A percentile compares a stretch with the other conserved stretches of the same genome.
These are phyloP conservation scores for Enteromius afrohamiltoni DNA, from an alignment of 2,797 vertebrate species.

Conservation along the genomic window DNA sequence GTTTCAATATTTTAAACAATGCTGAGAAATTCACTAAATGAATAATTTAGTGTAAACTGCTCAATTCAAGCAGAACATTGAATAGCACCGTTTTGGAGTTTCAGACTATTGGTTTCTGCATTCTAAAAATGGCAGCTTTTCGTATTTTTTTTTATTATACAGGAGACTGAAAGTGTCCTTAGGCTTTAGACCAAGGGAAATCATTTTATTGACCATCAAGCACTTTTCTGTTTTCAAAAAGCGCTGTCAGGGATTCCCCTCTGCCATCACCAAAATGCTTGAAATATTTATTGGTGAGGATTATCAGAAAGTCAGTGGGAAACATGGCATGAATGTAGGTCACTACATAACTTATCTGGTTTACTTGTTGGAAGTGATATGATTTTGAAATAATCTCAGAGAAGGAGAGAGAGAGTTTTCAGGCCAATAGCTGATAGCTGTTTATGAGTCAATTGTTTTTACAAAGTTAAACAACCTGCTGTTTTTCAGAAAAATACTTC, in stretches of 20 bases:
- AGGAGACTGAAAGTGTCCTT: not conserved
- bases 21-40: not conserved
- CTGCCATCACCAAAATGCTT: not conserved
- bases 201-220: not conserved
- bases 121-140: not conserved
- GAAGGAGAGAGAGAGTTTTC: not conserved
- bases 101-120: not conserved
- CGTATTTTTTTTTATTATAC: not conserved
- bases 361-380: not conserved
- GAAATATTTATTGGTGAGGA: constrained; percentile 10
- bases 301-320: not conserved
- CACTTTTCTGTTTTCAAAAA: not conserved
- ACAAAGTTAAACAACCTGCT: not conserved
- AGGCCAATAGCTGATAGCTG: no score
- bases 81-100: not conserved
- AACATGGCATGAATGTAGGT: not conserved
- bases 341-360: not conserved
- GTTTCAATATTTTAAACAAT: not conserved
- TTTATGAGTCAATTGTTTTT: not conserved
- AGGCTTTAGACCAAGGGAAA: not conserved
- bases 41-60: not conserved
- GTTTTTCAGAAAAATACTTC: not conserved
- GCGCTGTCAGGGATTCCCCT: not conserved
- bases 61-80: not conserved
- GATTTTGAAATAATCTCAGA: not conserved